Base-by-base conservation (phyloP, 2,888 invertebrate genomes). In the Andrena minutula region DNA sequence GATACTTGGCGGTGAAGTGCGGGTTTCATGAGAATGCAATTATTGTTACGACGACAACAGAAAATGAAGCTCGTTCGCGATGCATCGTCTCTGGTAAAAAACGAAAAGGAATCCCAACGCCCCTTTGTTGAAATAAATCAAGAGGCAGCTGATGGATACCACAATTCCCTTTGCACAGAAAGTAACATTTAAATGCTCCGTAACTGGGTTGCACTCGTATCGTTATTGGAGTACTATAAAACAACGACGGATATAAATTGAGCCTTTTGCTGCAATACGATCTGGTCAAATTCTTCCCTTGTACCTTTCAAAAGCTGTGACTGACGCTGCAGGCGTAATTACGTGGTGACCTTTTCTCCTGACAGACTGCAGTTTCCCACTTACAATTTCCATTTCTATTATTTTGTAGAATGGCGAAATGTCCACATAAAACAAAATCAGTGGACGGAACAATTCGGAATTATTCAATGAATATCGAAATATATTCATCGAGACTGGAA, bases 161-260 rank as follows among this genome's bases (percentile, higher is more conserved):
- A 28, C 16, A 7, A 32, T 35, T 26, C 10, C 26, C 10, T 20
- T 8, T 51, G 12, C 30, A 30, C 35, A 66, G 12, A 53, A 12
- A 26, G 20, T 35, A 63, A 30, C 28, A 64, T 35, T 49, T 51
- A 35, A 72, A 63, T 53, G 72, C 8, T 71, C 20, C 3, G 20
- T n/a, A 63, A n/a, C 26, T 6, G 7, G n/a, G 16, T 20, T 64
- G 53, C 32, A 32, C 30, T 28, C n/a, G 12, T n/a, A 35, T 5
- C 12, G 64, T 35, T 72, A 53, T 64, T 20, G 8, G 12, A 28
- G 20, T 51, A 35, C n/a, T 20, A 2, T 28, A 26, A 56, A 61
- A 60, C 49, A 73, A 23, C 72, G 26, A 41, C 35, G 35, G 56
- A 73, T 28, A n/a, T 41, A 65, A 73, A 65, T 65, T 23, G 23